A percentile compares a stretch with the other conserved stretches of the same genome.
These are phyloP conservation scores for Lutjanus erythropterus DNA, from an alignment of 2,113 vertebrate species.

Conservation along the genomic window DNA sequence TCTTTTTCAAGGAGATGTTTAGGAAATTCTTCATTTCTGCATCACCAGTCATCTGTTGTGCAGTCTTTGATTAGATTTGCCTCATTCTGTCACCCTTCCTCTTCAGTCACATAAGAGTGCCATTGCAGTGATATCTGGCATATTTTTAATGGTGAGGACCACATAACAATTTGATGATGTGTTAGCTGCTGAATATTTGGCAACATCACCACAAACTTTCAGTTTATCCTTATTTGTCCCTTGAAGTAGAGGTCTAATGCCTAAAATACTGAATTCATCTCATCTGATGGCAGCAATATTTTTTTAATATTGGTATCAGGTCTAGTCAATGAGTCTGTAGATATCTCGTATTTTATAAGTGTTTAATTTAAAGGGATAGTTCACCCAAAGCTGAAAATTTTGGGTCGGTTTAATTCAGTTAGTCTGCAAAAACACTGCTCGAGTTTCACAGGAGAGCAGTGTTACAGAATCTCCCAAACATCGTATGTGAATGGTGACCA, in stretches of 20 bases:
- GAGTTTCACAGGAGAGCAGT: too few relatives aligned
- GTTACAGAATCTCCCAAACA: too few relatives aligned
- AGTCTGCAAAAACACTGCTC: too few relatives aligned
- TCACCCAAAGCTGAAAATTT: too few relatives aligned
- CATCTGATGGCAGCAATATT: not conserved
- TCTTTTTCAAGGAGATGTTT: not conserved
- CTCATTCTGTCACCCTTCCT: constrained; percentile 22
- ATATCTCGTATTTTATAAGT: not conserved
- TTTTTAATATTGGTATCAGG: not conserved
- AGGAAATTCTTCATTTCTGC: not conserved
- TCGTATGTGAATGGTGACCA: too few relatives aligned
- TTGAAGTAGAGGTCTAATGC: not conserved
- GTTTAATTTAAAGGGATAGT: too few relatives aligned
- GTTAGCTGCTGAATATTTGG: not conserved
- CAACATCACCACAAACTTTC: not conserved
- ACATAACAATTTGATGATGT: not conserved
- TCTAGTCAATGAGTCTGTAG: not conserved
- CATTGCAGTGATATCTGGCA: not conserved
- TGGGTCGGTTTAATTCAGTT: too few relatives aligned
- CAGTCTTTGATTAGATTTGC: constrained; percentile 35
- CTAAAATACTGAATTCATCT: not conserved
- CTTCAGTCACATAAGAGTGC: not conserved
- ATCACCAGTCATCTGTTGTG: not conserved
- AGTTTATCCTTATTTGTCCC: too few relatives aligned
- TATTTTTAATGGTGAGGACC: not conserved